Conservation (phyloP, 1,140 invertebrate genomes). For the Ruditapes philippinarum region DNA sequence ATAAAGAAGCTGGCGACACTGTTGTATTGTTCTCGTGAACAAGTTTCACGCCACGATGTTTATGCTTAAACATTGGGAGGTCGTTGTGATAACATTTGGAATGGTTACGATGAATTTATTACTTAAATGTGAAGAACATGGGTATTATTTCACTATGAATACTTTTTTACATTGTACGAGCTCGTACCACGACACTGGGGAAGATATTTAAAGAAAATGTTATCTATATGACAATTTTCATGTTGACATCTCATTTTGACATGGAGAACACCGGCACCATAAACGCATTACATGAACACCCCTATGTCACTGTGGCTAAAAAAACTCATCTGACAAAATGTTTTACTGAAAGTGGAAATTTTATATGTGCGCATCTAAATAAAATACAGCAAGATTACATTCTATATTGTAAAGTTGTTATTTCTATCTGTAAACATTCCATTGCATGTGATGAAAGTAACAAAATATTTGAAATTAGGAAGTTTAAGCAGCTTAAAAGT, state of each 20-base stretch:
- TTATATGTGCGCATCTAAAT: no score
- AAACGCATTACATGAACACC: neutral
- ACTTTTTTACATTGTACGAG: neutral
- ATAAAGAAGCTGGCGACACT: neutral
- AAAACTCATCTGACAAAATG: no score
- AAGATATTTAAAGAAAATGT: neutral
- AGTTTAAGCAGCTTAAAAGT: no score
- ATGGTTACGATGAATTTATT: constrained; percentile 7
- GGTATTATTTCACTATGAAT: constrained; percentile 13
- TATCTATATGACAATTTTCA: neutral
- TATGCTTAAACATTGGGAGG: constrained; percentile 10
- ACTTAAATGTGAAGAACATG: neutral
- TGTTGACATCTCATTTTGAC: neutral
- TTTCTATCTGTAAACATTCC: no score
- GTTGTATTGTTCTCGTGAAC: neutral
- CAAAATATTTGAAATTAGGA: no score
- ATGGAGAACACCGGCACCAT: neutral
- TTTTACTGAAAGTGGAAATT: no score
- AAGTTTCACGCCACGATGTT: neutral
- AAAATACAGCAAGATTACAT: no score
- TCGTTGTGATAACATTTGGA: neutral
- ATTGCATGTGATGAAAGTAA: no score
- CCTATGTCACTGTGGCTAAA: neutral
- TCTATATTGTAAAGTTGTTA: no score
- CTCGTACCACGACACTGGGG: neutral